phyloP scores from a whole-genome alignment of 2,888 invertebrate species.

The Abscondita cerata region DNA sequence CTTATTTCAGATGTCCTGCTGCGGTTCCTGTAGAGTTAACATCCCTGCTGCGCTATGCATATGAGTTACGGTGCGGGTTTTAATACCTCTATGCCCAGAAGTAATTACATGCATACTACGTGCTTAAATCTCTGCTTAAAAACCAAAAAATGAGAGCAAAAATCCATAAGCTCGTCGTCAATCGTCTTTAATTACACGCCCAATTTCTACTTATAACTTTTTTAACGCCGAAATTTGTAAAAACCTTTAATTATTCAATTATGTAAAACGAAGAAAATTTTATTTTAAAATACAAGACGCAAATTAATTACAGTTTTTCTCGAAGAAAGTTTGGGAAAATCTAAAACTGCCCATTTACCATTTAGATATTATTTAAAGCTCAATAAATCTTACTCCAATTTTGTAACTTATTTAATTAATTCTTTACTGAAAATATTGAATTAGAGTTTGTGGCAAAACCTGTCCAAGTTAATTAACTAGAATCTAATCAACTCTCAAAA shows the following conservation, averaged over 20 bases:
- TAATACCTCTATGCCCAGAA: constrained; percentile 25
- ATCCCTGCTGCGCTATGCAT: constrained; percentile 33
- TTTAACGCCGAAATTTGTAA: too few species aligned
- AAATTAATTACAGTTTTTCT: neutral
- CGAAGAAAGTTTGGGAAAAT: neutral
- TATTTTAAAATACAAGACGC: too few species aligned
- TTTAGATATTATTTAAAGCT: neutral
- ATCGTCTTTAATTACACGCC: constrained; percentile 41
- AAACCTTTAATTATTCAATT: too few species aligned
- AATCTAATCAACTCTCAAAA: neutral
- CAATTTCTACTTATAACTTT: constrained; percentile 18
- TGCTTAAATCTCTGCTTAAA: neutral
- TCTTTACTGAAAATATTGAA: constrained; percentile 2
- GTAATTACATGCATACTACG: neutral
- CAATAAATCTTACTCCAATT: constrained; percentile 9
- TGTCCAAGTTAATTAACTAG: constrained; percentile 7
- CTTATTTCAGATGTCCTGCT: constrained; percentile 35
- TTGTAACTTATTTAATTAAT: constrained; percentile 11
- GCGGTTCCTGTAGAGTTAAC: constrained; percentile 32
- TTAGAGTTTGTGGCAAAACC: constrained; percentile 1
- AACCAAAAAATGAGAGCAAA: too few species aligned
- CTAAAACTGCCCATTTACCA: neutral
- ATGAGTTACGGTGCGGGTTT: constrained; percentile 36
- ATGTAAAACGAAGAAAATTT: too few species aligned
- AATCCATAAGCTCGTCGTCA: constrained; percentile 42